Percentiles rank a stretch among this genome's conserved stretches.
These are phyloP conservation scores for Seison nebaliae DNA, from an alignment of 1,140 invertebrate species.

Conservation along the genomic window DNA sequence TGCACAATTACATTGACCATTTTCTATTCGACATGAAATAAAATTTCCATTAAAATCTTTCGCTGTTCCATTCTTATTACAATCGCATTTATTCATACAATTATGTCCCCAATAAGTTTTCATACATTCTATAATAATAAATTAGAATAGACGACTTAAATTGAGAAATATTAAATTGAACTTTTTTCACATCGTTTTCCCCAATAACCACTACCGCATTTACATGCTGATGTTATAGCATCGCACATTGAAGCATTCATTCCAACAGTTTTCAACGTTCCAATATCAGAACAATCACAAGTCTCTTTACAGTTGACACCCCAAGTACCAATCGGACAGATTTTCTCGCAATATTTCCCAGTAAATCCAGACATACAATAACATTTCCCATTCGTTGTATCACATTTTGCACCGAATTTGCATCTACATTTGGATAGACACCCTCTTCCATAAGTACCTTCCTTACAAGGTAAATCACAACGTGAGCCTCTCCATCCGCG, in stretches of 20 bases:
- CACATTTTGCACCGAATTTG: not conserved
- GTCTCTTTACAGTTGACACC: not conserved
- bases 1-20: not conserved
- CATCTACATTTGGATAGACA: not conserved
- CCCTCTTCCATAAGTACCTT: not conserved
- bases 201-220: not conserved
- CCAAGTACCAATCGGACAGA: not conserved
- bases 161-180: not conserved
- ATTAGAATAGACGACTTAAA: not conserved
- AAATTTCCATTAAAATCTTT: not conserved
- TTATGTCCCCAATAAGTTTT: not conserved
- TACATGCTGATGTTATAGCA: not conserved
- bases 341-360: not conserved
- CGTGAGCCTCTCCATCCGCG: no score
- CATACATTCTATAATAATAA: not conserved
- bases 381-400: not conserved
- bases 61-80: no score
- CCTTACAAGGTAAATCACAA: no score
- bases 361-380: not conserved
- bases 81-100: not conserved
- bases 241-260: not conserved
- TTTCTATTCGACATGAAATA: not conserved
- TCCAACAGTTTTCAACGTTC: not conserved
- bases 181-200: not conserved
- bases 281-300: not conserved